Evolutionary conservation across 2,113 vertebrate species (phyloP).

Genomic region (Ciconia boyciana): DNA sequence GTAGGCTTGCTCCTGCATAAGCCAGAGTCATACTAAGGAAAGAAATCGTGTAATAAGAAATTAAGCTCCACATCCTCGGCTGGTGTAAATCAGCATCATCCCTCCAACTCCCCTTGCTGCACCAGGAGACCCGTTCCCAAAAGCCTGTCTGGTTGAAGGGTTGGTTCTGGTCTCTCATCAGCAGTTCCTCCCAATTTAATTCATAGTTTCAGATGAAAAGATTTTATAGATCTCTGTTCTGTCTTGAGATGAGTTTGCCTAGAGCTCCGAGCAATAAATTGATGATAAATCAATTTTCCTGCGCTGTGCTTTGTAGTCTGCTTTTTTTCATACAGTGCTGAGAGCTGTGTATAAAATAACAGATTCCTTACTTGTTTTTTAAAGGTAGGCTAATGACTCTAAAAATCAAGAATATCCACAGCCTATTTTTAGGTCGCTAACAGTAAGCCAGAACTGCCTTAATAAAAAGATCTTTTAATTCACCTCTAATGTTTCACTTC

Average conservation of each 20-base stretch:
- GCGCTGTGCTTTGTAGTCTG: background rate
- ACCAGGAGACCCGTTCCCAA: background rate
- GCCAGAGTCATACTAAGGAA: background rate
- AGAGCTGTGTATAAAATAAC: conserved; percentile 30
- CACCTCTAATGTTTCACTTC: background rate
- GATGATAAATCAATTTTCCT: conserved; percentile 62
- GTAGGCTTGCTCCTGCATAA: background rate
- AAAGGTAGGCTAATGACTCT: background rate
- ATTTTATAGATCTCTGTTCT: conserved; percentile 47
- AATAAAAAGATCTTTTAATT: background rate
- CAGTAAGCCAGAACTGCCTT: background rate
- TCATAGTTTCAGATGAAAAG: conserved; percentile 50
- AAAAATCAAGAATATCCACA: conserved; percentile 11
- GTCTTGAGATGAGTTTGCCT: conserved; percentile 38
- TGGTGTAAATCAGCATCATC: background rate
- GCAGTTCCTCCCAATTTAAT: conserved; percentile 29
- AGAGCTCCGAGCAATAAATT: conserved; percentile 52
- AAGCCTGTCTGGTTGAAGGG: background rate
- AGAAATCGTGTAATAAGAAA: background rate
- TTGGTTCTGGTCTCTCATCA: background rate
- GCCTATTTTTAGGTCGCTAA: background rate
- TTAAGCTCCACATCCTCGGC: background rate
- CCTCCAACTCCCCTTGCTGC: background rate
- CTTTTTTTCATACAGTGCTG: background rate
- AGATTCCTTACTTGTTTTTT: conserved; percentile 24